These are phyloP conservation scores for Lucilia sericata DNA, from an alignment of 1,140 invertebrate genomes.

Conservation along the genomic window DNA sequence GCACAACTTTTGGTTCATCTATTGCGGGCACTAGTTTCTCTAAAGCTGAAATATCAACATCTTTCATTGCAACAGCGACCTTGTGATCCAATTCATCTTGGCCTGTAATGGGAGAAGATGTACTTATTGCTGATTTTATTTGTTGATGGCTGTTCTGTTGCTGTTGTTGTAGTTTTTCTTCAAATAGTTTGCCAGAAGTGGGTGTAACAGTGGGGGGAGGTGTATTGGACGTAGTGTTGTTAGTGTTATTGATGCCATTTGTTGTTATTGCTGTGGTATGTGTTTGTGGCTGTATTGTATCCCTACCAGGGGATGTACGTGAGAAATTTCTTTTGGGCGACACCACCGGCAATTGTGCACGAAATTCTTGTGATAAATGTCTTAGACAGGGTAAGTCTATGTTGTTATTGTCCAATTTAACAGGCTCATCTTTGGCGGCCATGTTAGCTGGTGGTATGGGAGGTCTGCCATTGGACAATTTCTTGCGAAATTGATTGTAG, in stretches of 20 bases:
- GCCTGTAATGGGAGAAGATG: background rate
- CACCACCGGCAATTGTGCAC: constrained; percentile 82
- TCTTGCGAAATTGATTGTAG: constrained; percentile 68
- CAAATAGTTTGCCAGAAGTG: background rate
- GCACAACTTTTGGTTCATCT: background rate
- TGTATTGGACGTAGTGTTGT: background rate
- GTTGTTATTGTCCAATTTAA: constrained; percentile 44
- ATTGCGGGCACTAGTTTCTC: constrained; percentile 10
- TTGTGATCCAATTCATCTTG: constrained; percentile 46
- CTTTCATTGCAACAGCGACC: background rate
- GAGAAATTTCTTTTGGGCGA: constrained; percentile 69
- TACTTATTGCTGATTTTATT: background rate
- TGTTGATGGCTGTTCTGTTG: background rate
- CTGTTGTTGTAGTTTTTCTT: constrained; percentile 3
- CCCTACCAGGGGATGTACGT: constrained; percentile 61
- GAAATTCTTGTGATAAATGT: constrained; percentile 85
- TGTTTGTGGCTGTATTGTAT: constrained; percentile 23
- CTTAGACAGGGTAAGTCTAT: constrained; percentile 78
- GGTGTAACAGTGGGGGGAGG: background rate
- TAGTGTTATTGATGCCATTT: background rate
- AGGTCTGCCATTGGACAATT: constrained; percentile 54
- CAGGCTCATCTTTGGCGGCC: constrained; percentile 19
- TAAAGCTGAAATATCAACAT: background rate
- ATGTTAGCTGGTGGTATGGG: background rate
- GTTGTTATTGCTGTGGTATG: constrained; percentile 18